Evolutionary conservation across 2,888 invertebrate genomes (phyloP).

Genomic region (Ornithoptera priamus): DNA sequence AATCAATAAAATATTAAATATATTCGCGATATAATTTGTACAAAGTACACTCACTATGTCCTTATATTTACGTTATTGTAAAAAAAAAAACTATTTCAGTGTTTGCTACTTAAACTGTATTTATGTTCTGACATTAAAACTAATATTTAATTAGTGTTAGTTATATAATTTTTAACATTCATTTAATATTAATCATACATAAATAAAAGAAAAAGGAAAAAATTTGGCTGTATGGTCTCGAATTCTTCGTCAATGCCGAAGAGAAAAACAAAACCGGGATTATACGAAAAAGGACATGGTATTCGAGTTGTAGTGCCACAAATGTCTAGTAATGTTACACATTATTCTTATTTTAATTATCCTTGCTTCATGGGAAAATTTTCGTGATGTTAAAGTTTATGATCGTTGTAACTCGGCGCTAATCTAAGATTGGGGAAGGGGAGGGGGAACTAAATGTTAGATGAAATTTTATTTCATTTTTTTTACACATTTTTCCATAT

Average conservation of each 20-base stretch:
- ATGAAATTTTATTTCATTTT: constrained; percentile 44
- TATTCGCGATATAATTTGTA: no score
- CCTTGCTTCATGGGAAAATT: background rate
- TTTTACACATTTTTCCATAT: constrained; percentile 38
- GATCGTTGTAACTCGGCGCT: constrained; percentile 37
- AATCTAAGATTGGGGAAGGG: constrained; percentile 26
- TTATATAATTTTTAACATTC: no score
- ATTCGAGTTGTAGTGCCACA: background rate
- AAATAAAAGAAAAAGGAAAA: no score
- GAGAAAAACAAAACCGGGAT: background rate
- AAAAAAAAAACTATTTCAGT: no score
- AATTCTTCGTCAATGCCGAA: background rate
- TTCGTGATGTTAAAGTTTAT: background rate
- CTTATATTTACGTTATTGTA: no score
- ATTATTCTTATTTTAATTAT: background rate
- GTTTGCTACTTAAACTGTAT: no score
- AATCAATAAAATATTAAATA: no score
- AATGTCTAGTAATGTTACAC: background rate
- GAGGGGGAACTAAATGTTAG: constrained; percentile 18
- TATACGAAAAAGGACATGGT: background rate
- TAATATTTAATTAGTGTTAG: no score
- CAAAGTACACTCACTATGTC: no score
- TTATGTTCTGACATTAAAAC: no score
- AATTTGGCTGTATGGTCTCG: no score
- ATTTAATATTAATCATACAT: no score